These are phyloP conservation scores for Microcebus griseorufus DNA, from an alignment of 2,113 vertebrate species.

Conservation along the genomic window DNA sequence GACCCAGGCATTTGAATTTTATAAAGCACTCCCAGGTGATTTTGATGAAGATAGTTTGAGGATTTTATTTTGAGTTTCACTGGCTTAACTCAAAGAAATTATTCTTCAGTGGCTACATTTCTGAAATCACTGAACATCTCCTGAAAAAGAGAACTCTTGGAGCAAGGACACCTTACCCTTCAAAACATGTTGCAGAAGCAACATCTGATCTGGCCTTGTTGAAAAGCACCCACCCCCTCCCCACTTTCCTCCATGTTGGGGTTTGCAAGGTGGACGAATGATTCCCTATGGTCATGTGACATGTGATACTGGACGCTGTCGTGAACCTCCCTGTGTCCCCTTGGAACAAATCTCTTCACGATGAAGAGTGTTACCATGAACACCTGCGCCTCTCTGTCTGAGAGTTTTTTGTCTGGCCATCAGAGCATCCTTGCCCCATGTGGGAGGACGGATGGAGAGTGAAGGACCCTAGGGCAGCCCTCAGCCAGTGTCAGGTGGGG, in stretches of 20 bases:
- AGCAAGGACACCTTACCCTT: background rate
- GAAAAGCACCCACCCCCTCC: background rate
- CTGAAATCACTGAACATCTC: background rate
- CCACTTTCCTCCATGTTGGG: background rate
- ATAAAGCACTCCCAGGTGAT: background rate
- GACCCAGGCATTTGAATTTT: background rate
- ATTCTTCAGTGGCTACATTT: slow-evolving; percentile 10
- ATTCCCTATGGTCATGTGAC: background rate
- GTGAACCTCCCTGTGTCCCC: background rate
- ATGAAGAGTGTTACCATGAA: background rate
- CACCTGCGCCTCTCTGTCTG: background rate
- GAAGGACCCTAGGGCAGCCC: too few relatives aligned
- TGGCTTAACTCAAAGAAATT: slow-evolving; percentile 16
- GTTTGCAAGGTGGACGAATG: background rate
- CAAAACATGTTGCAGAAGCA: background rate
- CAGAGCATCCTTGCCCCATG: background rate
- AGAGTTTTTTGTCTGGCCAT: background rate
- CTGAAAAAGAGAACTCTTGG: background rate
- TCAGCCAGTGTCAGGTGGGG: background rate
- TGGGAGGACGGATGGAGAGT: background rate
- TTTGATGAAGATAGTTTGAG: background rate
- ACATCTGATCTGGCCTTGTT: too few relatives aligned
- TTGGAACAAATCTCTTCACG: background rate
- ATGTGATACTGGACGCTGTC: background rate
- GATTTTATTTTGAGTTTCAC: background rate